A percentile compares a stretch with the other conserved stretches of the same genome.
phyloP scores from a whole-genome alignment of 2,888 invertebrate genomes.

The Mantis religiosa region DNA sequence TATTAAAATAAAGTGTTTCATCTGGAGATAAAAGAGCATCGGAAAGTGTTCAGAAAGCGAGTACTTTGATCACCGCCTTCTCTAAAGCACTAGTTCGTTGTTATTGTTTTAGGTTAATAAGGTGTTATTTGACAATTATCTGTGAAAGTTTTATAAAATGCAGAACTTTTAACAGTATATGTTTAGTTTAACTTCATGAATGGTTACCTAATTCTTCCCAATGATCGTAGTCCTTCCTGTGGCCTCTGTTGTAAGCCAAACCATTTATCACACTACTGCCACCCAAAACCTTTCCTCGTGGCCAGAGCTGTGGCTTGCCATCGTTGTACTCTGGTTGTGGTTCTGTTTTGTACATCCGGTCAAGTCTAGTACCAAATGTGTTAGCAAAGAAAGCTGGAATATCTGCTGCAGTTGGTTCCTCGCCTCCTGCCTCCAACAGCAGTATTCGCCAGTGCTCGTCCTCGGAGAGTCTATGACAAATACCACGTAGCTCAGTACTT shows the following conservation, averaged over 20 bases:
- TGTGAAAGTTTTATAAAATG: too few relatives aligned
- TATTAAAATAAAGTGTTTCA: too few relatives aligned
- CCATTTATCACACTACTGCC: constrained; percentile 50
- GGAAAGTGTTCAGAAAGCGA: too few relatives aligned
- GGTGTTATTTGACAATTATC: too few relatives aligned
- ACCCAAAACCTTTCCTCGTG: constrained; percentile 45
- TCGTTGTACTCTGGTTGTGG: constrained; percentile 20
- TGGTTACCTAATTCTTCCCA: constrained; percentile 42
- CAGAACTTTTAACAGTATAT: too few relatives aligned
- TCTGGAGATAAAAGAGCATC: too few relatives aligned
- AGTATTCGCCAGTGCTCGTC: constrained; percentile 8
- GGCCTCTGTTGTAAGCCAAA: constrained; percentile 43
- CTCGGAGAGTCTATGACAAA: constrained; percentile 1
- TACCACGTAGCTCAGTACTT: neutral
- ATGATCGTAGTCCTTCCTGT: constrained; percentile 42
- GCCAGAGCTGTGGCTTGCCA: constrained; percentile 32
- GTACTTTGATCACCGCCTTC: too few relatives aligned
- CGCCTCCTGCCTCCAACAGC: constrained; percentile 34
- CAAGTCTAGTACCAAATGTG: constrained; percentile 32
- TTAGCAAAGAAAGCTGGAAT: constrained; percentile 29
- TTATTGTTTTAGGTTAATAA: too few relatives aligned
- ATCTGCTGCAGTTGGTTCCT: constrained; percentile 29
- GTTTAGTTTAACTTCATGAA: too few relatives aligned
- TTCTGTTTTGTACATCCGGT: constrained; percentile 38
- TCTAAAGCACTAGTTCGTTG: too few relatives aligned